phyloP scores from a whole-genome alignment of 2,797 vertebrate genomes.

The Pantherophis vulpinus region DNA sequence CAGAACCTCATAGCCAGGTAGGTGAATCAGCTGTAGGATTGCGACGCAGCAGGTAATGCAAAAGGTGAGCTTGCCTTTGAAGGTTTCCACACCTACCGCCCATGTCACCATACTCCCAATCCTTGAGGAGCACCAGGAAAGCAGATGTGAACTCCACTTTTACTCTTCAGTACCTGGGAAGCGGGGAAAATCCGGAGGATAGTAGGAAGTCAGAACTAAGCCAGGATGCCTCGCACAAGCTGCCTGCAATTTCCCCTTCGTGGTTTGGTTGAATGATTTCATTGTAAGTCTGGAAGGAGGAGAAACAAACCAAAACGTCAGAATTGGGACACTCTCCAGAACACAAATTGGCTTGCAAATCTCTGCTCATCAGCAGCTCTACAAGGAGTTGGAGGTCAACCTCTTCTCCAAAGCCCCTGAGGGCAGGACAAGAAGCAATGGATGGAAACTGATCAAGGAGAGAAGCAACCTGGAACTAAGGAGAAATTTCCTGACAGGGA shows the following conservation, averaged over 20 bases:
- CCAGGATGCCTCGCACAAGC: background rate
- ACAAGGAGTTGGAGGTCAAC: background rate
- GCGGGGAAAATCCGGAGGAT: background rate
- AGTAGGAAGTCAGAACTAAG: background rate
- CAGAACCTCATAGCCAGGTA: background rate
- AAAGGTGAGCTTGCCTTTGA: background rate
- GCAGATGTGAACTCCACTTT: too few species aligned
- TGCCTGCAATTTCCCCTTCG: background rate
- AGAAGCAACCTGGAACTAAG: rapidly evolving
- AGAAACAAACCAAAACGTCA: background rate
- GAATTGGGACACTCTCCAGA: too few species aligned
- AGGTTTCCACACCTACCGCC: background rate
- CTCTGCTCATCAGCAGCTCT: background rate
- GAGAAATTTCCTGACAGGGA: background rate
- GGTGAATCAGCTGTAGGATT: background rate
- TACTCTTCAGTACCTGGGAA: background rate
- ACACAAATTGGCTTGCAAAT: background rate
- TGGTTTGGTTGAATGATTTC: background rate
- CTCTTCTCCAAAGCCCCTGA: background rate
- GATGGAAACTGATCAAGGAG: background rate
- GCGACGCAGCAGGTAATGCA: background rate
- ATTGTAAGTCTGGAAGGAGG: background rate
- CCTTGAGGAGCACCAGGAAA: background rate
- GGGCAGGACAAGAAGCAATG: background rate
- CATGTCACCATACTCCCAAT: background rate